Percentiles rank a stretch among this genome's conserved stretches.
These are phyloP conservation scores for Drosophila rellima DNA, from an alignment of 2,888 invertebrate genomes.

Conservation along the genomic window DNA sequence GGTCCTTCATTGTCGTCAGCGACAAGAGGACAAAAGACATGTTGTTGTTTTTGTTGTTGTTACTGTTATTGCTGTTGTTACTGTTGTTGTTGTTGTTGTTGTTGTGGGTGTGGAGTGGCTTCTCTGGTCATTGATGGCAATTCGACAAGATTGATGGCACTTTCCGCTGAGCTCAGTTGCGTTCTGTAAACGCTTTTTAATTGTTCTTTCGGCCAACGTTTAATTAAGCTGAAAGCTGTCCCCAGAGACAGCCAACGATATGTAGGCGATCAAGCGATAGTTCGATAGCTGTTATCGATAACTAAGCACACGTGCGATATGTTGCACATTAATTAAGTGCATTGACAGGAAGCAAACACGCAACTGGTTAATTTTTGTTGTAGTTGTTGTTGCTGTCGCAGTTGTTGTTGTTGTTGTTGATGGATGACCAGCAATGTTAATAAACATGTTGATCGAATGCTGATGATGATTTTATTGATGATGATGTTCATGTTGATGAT, in stretches of 20 bases:
- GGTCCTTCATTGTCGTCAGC: conserved; percentile 68
- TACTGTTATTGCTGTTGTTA: conserved; percentile 14
- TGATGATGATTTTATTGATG: conserved; percentile 11
- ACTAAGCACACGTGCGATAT: conserved; percentile 21
- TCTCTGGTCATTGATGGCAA: conserved; percentile 59
- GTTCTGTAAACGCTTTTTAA: conserved; percentile 76
- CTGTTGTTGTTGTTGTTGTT: conserved; percentile 17
- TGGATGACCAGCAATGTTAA: conserved; percentile 37
- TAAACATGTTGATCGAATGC: conserved; percentile 42
- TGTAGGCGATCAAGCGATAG: not conserved
- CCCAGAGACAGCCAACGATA: not conserved
- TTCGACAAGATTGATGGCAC: conserved; percentile 78
- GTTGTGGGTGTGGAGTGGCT: conserved; percentile 21
- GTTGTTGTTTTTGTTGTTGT: conserved; percentile 15
- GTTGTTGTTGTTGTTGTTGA: conserved; percentile 25
- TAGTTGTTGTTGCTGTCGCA: conserved; percentile 27
- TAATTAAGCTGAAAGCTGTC: conserved; percentile 72
- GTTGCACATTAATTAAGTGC: conserved; percentile 60
- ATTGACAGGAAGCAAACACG: conserved; percentile 33
- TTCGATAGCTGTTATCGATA: conserved; percentile 33
- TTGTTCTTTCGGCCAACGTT: conserved; percentile 63
- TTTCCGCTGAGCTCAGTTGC: conserved; percentile 53
- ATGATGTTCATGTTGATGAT: conserved; percentile 30
- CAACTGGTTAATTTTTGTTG: conserved; percentile 25
- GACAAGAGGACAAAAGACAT: conserved; percentile 45